Evolutionary conservation across 2,888 invertebrate species (phyloP), one percentile per base, ranked within the genome.

Genomic region (Patella caerulea): DNA sequence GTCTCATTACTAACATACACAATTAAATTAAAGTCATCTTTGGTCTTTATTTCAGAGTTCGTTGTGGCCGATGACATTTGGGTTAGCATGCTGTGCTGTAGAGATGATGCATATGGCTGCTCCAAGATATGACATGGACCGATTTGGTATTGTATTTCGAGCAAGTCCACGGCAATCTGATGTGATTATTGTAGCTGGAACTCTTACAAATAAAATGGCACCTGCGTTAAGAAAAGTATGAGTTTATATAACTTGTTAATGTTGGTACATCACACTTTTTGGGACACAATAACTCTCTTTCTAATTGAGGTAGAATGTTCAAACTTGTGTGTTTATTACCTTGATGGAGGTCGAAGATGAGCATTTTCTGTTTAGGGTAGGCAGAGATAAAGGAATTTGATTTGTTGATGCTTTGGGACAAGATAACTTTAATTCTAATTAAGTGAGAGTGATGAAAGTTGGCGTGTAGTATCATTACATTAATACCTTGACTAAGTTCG

Each of bases 31-130:
- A 71, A 7, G 9, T 71, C 7, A 5, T 0, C 5, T 24, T 72
- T 24, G 73, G 17, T 12, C 52, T 19, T 79, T 14, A 55, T 79
- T 87, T n/a, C 83, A 94, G 94, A 95, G 95, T 88, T 99, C 99
- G 0, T 92, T 99, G 55, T 99, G 99, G 99, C 99, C 99, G 0
- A 93, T 99, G 92, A 99, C 99, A 12, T 99, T 99, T 92, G 99
- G 99, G 80, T 92, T 99, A 87, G 99, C 99, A 2, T 99, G 99
- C 90, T 99, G 99, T 93, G 99, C 99, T 83, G 98, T 99, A 4
- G 99, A 99, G 93, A 99, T 99, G 99, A 99, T 99, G 98, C 99
- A 99, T 93, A 97, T 99, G 77, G 99, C 99, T 84, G 99, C 98
- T 55, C 98, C 99, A 3, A 94, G 99, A 86, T 99, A 99, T 91